phyloP scores from a whole-genome alignment of 2,113 vertebrate species.

The Naja naja region DNA sequence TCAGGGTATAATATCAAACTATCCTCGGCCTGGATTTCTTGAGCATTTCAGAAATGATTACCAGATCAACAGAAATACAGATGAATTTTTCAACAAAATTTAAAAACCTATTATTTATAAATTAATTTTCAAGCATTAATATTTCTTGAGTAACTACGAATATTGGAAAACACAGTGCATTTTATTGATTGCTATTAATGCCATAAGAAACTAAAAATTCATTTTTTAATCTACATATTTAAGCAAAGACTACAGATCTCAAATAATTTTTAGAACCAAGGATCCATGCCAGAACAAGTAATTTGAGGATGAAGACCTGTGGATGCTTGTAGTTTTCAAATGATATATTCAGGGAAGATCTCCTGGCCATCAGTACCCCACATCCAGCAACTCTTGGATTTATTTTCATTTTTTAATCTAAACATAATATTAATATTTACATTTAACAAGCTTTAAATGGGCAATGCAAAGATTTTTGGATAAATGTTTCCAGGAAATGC shows the following conservation, averaged over 20 bases:
- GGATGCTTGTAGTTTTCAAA: constrained; percentile 15
- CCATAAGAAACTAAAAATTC: neutral
- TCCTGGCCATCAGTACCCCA: neutral
- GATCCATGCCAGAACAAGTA: neutral
- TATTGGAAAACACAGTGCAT: neutral
- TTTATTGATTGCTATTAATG: neutral
- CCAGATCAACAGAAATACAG: neutral
- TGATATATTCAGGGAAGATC: constrained; percentile 1
- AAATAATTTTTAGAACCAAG: constrained; percentile 1
- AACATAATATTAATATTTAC: neutral
- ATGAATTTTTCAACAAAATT: neutral
- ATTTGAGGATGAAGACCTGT: neutral
- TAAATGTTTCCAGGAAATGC: neutral
- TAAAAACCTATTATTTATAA: neutral
- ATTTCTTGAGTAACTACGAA: neutral
- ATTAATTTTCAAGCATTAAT: neutral
- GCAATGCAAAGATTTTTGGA: neutral
- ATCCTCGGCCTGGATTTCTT: no score
- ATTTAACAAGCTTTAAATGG: neutral
- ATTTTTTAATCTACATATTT: neutral
- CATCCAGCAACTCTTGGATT: neutral
- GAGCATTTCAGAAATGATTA: neutral
- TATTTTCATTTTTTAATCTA: constrained; percentile 8
- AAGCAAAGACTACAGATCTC: neutral
- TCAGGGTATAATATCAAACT: neutral